Base-by-base conservation (phyloP, 2,113 vertebrate genomes). In the Takifugu bimaculatus region DNA sequence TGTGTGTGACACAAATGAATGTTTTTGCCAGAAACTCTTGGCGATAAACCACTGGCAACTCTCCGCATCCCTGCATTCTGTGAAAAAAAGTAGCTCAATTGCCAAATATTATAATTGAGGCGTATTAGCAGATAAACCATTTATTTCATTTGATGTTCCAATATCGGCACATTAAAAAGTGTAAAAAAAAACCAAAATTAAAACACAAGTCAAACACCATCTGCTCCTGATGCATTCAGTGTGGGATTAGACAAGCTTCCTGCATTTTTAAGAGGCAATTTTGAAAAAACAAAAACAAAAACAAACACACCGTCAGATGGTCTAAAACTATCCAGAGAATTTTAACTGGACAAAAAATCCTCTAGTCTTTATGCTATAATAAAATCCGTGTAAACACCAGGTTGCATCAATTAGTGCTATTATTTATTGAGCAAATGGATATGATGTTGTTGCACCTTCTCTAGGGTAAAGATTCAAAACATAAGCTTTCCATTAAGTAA, bases 1-100 rank as follows among this genome's bases (percentile, higher is more conserved):
- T 57, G 79, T 69, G 60, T 58, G 20, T 44, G 27, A 66, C 67
- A 70, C 63, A 70, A 64, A 69, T 42, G 54, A 14, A 42, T 60
- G 51, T 58, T 72, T 68, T 35, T 51, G 70, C 61, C 69, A 68
- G 57, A 47, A 10, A 4, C 49, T 47, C 9, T 49, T 67, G 58
- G 51, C 49, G 51, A 57, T 42, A 45, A 64, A 65, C 53, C 47
- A 20, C 14, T 25, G 20, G 6, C 60, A 60, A 26, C 43, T n/a
- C 10, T 11, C 1, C 11, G 9, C 35, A 64, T 54, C 7, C 10
- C 4, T 47, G n/a, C 9, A 26, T 50, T 28, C 28, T 54, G 52
- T 55, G 11, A 26, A 27, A 45, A 32, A 14, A 26, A 12, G n/a
- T 14, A 13, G n/a, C 60, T 39, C 2, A 26, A 59, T 32, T 12